Percentiles rank a stretch among this genome's conserved stretches.
Conservation (phyloP, 2,113 vertebrate species). For the Illadopsis cleaveri region DNA sequence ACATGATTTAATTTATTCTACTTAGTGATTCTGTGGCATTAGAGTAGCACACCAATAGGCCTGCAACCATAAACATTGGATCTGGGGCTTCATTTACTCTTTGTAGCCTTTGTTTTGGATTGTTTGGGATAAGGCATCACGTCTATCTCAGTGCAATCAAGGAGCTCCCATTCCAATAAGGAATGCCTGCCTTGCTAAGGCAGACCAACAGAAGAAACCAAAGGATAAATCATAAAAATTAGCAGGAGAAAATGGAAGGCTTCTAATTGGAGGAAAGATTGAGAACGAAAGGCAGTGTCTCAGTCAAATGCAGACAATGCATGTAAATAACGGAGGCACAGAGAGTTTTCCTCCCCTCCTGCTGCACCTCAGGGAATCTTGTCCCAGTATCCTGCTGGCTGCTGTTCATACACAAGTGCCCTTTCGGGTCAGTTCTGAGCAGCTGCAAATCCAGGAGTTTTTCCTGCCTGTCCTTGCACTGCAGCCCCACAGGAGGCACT, state of each 20-base stretch:
- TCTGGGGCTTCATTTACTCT: neutral
- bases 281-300: neutral
- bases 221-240: neutral
- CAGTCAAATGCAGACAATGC: neutral
- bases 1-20: slow-evolving; percentile 2
- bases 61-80: neutral
- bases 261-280: neutral
- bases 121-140: neutral
- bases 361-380: neutral
- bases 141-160: neutral
- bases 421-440: neutral
- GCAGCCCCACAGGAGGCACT: slow-evolving; percentile 47
- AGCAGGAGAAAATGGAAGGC: neutral
- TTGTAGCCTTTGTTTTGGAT: neutral
- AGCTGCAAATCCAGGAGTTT: neutral
- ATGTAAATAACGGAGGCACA: neutral
- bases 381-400: neutral
- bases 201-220: neutral
- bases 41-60: slow-evolving; percentile 11
- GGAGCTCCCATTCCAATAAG: neutral
- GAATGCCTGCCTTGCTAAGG: neutral
- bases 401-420: neutral
- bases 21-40: slow-evolving; percentile 1
- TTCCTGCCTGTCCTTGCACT: neutral
- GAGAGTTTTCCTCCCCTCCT: neutral